Base-by-base conservation (phyloP, 2,888 invertebrate genomes). In the Mystacides longicornis region DNA sequence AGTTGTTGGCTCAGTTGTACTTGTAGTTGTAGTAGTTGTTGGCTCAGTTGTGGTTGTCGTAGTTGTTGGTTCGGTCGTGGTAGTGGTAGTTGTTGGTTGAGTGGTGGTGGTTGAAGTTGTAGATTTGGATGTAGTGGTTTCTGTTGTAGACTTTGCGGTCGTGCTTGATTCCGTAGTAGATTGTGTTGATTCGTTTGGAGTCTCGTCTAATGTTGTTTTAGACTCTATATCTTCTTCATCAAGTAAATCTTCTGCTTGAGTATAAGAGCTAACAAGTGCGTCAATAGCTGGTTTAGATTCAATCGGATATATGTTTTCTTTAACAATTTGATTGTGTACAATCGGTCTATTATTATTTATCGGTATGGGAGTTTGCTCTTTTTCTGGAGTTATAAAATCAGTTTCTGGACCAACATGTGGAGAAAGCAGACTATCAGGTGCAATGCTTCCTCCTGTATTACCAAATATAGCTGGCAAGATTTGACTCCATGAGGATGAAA, bases 401-500 rank as follows among this genome's bases (percentile, higher is more conserved):
- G 72, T 67, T 46, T 74, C 74, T 2, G 72, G 73, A 1, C 67
- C 54, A 70, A 67, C 55, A 68, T 71, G 51, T 67, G 69, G 1
- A 66, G 71, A 45, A 27, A 62, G 49, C n/a, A 67, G 67, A 48
- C 78, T 81, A 62, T 81, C 79, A 1, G 81, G 76, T 20, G 78
- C 74, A 46, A 82, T 78, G 62, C 83, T 81, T 18, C 77, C 77
- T 5, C 83, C 82, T 5, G 81, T 85, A 53, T 85, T 85, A 0
- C 88, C 86, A 64, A 90, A 85, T 55, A 90, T 84, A 0, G 88
- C 86, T 1, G 90, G 90, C 48, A 91, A 73, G 59, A 91, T 89
- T 67, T 87, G 81, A 60, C 87, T 89, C 91, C 91, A 91, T 0
- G 85, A 82, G 49, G 85, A 83, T 1, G 85, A 83, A 0, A 86